Conservation (phyloP, 2,113 vertebrate species). For the Callocephalon fimbriatum region DNA sequence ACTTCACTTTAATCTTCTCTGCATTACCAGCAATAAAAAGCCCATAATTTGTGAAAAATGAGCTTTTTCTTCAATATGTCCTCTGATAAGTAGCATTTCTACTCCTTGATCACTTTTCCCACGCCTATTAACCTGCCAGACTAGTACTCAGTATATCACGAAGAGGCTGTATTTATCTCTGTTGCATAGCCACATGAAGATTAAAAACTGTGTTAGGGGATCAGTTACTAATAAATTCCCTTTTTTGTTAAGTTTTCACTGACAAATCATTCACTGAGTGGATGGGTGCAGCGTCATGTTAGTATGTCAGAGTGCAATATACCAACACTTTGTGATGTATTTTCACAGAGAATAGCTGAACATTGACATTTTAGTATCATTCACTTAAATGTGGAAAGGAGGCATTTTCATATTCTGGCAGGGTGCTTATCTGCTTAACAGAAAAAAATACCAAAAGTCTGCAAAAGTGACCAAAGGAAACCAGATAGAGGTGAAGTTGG, state of each 20-base stretch:
- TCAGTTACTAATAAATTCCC: background rate
- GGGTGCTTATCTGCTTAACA: background rate
- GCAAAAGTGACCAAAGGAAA: background rate
- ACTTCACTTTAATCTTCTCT: conserved; percentile 79
- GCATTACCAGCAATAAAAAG: conserved; percentile 76
- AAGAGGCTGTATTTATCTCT: background rate
- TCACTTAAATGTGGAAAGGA: background rate
- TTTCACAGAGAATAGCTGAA: background rate
- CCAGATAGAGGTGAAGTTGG: background rate
- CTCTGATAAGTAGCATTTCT: conserved; percentile 53
- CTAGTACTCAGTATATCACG: background rate
- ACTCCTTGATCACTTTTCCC: conserved; percentile 24
- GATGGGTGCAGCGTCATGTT: background rate
- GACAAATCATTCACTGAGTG: background rate
- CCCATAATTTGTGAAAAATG: conserved; percentile 80
- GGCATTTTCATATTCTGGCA: background rate
- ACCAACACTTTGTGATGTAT: background rate
- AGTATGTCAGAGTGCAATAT: background rate
- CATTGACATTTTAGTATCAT: background rate
- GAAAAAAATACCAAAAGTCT: background rate
- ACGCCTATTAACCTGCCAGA: conserved; percentile 49
- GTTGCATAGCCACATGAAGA: background rate
- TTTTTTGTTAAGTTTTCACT: background rate
- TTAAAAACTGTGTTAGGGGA: background rate
- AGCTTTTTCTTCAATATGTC: conserved; percentile 67